phyloP scores from a whole-genome alignment of 2,113 vertebrate species.

The Melanostigma gelatinosum region DNA sequence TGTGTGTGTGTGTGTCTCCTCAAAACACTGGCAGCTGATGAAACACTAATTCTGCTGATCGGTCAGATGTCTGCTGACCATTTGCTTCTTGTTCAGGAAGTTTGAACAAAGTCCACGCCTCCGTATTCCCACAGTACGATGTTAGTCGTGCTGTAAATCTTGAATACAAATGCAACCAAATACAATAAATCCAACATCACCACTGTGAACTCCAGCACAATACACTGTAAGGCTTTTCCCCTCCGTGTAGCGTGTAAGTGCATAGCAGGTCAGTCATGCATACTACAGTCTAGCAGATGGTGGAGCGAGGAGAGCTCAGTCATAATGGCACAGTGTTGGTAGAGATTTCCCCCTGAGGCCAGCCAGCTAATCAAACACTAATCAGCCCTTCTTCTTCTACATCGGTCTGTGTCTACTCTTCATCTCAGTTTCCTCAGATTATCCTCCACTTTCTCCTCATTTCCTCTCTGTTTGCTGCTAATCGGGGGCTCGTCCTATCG shows the following conservation, averaged over 20 bases:
- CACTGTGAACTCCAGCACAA: not conserved
- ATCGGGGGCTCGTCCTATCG: constrained; percentile 44
- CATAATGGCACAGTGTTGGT: constrained; percentile 38
- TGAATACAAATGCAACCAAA: not conserved
- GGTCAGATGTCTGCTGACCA: constrained; percentile 61
- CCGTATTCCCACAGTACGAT: not conserved
- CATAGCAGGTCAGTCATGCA: constrained; percentile 45
- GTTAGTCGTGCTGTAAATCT: constrained; percentile 13
- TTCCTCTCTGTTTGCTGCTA: constrained; percentile 36
- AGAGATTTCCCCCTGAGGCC: constrained; percentile 57
- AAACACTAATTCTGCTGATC: constrained; percentile 71
- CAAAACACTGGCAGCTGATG: constrained; percentile 69
- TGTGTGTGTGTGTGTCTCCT: constrained; percentile 13
- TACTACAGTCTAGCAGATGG: constrained; percentile 63
- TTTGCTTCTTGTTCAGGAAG: constrained; percentile 39
- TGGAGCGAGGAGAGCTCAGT: constrained; percentile 40
- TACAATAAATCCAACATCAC: not conserved
- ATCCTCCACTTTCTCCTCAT: constrained; percentile 4
- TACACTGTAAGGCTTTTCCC: not conserved
- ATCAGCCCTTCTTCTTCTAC: constrained; percentile 51
- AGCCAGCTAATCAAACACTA: constrained; percentile 70
- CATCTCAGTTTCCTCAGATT: constrained; percentile 6
- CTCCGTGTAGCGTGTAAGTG: constrained; percentile 23
- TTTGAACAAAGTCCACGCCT: not conserved
- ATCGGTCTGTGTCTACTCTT: constrained; percentile 20